Evolutionary conservation across 2,797 vertebrate genomes (phyloP).

Genomic region (Hephaestus fuliginosus): DNA sequence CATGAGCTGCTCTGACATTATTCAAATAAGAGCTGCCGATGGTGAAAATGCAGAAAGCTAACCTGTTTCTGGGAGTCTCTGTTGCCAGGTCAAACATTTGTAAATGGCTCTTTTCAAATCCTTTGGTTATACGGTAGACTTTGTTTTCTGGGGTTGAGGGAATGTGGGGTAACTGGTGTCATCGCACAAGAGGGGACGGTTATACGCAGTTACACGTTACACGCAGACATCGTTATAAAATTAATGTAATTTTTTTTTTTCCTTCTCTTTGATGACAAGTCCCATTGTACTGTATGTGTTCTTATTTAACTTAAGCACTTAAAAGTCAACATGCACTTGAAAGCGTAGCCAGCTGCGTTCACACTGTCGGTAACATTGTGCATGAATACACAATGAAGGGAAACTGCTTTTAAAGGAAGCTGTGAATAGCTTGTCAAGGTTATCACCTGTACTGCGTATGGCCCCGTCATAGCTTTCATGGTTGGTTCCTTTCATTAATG

Average conservation of each 20-base stretch:
- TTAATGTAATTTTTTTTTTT: not conserved
- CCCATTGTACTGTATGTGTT: not conserved
- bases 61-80: conserved; percentile 51
- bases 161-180: not conserved
- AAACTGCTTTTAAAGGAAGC: conserved; percentile 1
- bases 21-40: conserved; percentile 59
- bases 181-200: not conserved
- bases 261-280: not conserved
- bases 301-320: not conserved
- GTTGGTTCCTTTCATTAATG: conserved; percentile 13
- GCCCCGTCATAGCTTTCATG: conserved; percentile 13
- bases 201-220: not conserved
- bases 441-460: conserved; percentile 15
- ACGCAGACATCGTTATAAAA: not conserved
- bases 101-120: conserved; percentile 38
- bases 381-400: conserved; percentile 7
- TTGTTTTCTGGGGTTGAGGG: not conserved
- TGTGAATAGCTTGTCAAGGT: conserved; percentile 20
- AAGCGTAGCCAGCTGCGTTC: not conserved
- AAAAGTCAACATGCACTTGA: conserved; percentile 10
- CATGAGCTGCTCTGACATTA: conserved; percentile 54
- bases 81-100: conserved; percentile 53
- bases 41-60: conserved; percentile 41
- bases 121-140: not conserved
- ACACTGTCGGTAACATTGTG: not conserved